Evolutionary conservation across 2,797 vertebrate genomes (phyloP), one percentile per base, ranked within the genome.

Genomic region (Sebastes reedi): DNA sequence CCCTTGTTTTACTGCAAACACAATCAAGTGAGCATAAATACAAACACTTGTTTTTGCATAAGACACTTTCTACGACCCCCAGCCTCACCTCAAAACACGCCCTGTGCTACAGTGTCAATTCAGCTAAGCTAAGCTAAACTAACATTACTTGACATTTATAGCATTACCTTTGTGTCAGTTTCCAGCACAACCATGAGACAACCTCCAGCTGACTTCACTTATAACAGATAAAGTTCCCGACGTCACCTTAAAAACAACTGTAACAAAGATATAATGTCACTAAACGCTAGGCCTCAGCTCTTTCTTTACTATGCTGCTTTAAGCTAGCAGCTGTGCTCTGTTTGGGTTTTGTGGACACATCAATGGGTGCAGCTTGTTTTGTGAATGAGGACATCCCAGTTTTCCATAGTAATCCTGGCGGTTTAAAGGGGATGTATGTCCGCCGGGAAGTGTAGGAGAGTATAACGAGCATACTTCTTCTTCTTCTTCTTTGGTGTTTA

Each of bases 71-170:
- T 22, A 69, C 90, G 93, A 94, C 94, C 93, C 89, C 76, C 87
- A 91, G 77, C 79, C 85, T 94, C 83, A 93, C 89, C 92, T 93
- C 83, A 92, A 90, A 89, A 81, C 79, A 91, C 91, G 85, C 91
- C 92, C 91, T 92, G 80, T 78, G 69, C 14, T 46, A 75, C 84
- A 82, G 55, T 54, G 67, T 72, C 89, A 71, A 78, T 10, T 67
- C 80, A 6, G 91, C 90, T 91, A 91, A 69, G 84, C 90, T 90
- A 85, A 5, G 78, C 55, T 80, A 91, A 14, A 62, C 83, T 72
- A 70, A 56, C 70, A 59, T 65, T 67, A 71, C 73, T 74, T 80
- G 25, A 86, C 70, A 72, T 77, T 73, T 5, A 46, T 3, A 65
- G 27, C 88, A 55, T 90, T 90, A 94, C 91, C 92, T 91, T 91